A percentile compares a stretch with the other conserved stretches of the same genome.
phyloP scores from a whole-genome alignment of 2,888 invertebrate species.

The Thecophora atra region DNA sequence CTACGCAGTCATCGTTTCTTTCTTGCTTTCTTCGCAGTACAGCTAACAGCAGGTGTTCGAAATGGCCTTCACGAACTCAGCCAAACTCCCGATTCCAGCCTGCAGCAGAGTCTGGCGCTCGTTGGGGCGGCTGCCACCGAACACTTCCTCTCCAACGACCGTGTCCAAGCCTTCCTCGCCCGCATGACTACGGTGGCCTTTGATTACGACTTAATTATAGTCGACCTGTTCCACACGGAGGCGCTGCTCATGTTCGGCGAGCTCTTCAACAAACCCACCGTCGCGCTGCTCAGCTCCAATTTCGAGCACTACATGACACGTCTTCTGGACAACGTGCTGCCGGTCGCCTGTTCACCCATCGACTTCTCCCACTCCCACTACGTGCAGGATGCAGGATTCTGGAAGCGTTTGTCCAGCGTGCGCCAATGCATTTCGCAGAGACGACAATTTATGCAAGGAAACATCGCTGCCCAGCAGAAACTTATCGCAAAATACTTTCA shows the following conservation, averaged over 20 bases:
- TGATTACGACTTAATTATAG: slow-evolving; percentile 64
- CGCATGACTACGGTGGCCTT: slow-evolving; percentile 60
- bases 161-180: slow-evolving; percentile 49
- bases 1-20: neutral
- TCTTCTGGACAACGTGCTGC: slow-evolving; percentile 66
- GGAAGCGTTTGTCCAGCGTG: slow-evolving; percentile 68
- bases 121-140: slow-evolving; percentile 56
- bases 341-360: slow-evolving; percentile 67
- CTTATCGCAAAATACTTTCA: slow-evolving; percentile 59
- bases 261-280: slow-evolving; percentile 61
- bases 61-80: slow-evolving; percentile 49
- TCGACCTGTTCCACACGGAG: slow-evolving; percentile 66
- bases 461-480: slow-evolving; percentile 59
- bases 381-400: slow-evolving; percentile 67
- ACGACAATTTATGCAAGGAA: slow-evolving; percentile 54
- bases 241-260: slow-evolving; percentile 64
- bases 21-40: slow-evolving; percentile 47
- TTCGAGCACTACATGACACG: slow-evolving; percentile 66
- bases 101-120: slow-evolving; percentile 54
- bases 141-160: slow-evolving; percentile 54
- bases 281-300: slow-evolving; percentile 64
- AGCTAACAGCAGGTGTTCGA: slow-evolving; percentile 42
- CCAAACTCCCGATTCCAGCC: slow-evolving; percentile 44
- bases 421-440: slow-evolving; percentile 59
- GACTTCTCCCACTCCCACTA: slow-evolving; percentile 54